Base-by-base conservation (phyloP, 1,140 invertebrate species). In the Battus philenor region DNA sequence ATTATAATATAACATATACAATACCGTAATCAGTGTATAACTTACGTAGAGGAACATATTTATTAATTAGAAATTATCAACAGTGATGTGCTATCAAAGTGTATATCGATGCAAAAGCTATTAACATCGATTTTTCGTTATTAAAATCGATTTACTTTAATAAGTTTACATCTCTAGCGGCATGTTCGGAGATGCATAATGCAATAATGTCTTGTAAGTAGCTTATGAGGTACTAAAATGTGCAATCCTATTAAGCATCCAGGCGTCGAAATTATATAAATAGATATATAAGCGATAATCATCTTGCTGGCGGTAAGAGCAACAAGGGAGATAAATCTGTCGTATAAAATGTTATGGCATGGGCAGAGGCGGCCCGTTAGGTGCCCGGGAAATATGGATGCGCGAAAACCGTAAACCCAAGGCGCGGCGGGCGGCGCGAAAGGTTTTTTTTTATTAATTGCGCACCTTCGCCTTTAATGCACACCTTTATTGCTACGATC, bases 371-470 rank as follows among this genome's bases (percentile, higher is more conserved):
- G 47, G 9, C 44, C 65, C 59, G 68, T 68, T 68, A 68, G 47
- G 47, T 50, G 47, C 49, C 48, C 61, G 53, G 17, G 54, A 67
- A 54, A 58, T 61, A 68, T 62, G 48, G 54, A 54, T 50, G 64
- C 64, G 69, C 62, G 59, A 73, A 72, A 73, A 68, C 60, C 65
- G 59, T 72, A 67, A 72, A 72, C 24, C 46, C 41, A 39, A n/a
- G 54, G 50, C 36, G 12, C 26, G 12, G 24, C 44, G 44, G 36
- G 24, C 34, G 38, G 36, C 44, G 29, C 12, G 27, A 26, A 38
- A 38, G 13, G n/a, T n/a, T n/a, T 24, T 24, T 32, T 49, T 48
- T 33, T 48, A 30, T 17, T 30, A 30, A 30, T 9, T 5, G 27
- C 27, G 27, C 5, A n/a, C n/a, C n/a, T n/a, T n/a, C n/a, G n/a